Evolutionary conservation across 2,113 vertebrate genomes (phyloP), one percentile per base, ranked within the genome.

Genomic region (Vulpes vulpes): DNA sequence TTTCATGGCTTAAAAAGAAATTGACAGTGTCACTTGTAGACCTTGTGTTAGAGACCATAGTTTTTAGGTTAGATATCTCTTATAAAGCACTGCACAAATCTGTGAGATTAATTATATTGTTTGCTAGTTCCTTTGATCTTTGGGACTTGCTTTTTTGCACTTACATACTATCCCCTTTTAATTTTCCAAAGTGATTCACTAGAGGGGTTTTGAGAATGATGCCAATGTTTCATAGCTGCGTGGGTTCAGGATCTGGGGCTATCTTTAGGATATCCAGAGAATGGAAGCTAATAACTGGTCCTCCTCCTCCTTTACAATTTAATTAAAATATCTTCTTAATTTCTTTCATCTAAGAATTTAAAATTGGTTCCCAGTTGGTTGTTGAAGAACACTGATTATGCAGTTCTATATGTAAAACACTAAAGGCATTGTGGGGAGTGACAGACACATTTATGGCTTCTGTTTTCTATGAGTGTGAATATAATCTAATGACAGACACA

Each of bases 1-100:
- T 82, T 23, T 93, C 89, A 59, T 22, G 23, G 17, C 19, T 94
- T 90, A 51, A 95, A 73, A 96, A 91, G 43, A 95, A 94, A 78
- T 60, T 20, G n/a, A 20, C 74, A 32, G 7, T 62, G 69, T 95
- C 38, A 43, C 0, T 57, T 84, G 20, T 78, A 73, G 49, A 65
- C 5, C 32, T 51, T 14, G 12, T 38, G 49, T 88, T 79, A 93
- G 51, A 91, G 12, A 76, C 30, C 38, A 53, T 82, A 30, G 5
- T 83, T 90, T 83, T 84, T 62, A 51, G 5, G 55, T 87, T 81
- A 51, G 51, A n/a, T 85, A 30, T 89, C 11, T 57, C 78, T 4
- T 64, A 38, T 79, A 71, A 74, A 83, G n/a, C 15, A 43, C 81
- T 67, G 20, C 55, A 27, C 69, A 62, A 43, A 65, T 80, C 19